Evolutionary conservation across 2,888 invertebrate genomes (phyloP), one percentile per base, ranked within the genome.

Genomic region (Taenaris catops): DNA sequence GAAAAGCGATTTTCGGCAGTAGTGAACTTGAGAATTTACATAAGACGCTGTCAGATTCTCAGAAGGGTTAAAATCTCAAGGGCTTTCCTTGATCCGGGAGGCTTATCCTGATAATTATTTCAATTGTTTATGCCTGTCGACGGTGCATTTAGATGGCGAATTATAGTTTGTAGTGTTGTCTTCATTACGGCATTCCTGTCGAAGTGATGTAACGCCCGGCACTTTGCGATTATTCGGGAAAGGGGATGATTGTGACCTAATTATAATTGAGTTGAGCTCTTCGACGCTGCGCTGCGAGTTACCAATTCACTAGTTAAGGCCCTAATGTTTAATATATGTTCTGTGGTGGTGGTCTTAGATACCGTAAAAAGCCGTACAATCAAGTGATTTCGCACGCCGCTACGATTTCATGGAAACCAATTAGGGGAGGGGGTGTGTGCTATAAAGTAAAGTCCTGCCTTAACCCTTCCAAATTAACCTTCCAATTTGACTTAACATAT

Each of bases 41-140:
- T 86, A 86, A 83, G 84, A 78, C 67, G 73, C 70, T 81, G 84
- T 78, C 83, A 78, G 53, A 56, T 63, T 59, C 69, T 70, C 62
- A 63, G 79, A 86, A 83, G 84, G 84, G 84, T 83, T 81, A 66
- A 68, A 74, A 74, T 74, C 83, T 79, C 80, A 60, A 74, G 84
- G 83, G 81, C 72, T 75, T 74, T 71, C 63, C 58, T 51, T 78
- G 78, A 83, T 83, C 83, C 80, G 55, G 64, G 61, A 57, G 68
- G 78, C 75, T 86, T 84, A 86, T 80, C 80, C 81, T 72, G 83
- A 84, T 86, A 86, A 86, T 86, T 86, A 86, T 86, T 84, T 86
- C 83, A 83, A 86, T 83, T 86, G 86, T 84, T 86, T 83, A 81
- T 83, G 81, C 81, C 72, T 80, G 83, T 83, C 84, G 75, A 75